Percentiles rank a stretch among this genome's conserved stretches.
Conservation (phyloP, 2,797 vertebrate species). For the Ambastaia sidthimunki region DNA sequence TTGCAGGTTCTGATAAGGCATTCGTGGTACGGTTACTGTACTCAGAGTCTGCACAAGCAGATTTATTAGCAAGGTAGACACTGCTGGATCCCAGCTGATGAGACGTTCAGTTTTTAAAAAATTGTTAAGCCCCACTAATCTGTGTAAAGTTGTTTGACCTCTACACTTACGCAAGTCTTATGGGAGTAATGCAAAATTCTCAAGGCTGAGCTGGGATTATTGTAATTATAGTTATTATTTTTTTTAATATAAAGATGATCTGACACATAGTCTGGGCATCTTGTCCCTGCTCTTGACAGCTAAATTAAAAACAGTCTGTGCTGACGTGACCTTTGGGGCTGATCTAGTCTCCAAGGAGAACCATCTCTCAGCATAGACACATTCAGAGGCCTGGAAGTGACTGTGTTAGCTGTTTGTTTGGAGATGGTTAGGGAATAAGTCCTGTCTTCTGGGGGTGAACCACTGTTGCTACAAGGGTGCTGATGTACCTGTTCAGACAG, state of each 20-base stretch:
- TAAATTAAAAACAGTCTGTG: conserved; percentile 75
- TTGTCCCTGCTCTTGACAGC: conserved; percentile 70
- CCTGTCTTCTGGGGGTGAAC: conserved; percentile 66
- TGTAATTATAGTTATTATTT: conserved; percentile 80
- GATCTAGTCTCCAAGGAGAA: conserved; percentile 61
- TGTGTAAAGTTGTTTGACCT: conserved; percentile 76
- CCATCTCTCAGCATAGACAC: conserved; percentile 51
- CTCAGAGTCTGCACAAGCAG: conserved; percentile 32
- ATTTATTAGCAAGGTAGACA: conserved; percentile 17
- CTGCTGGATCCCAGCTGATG: conserved; percentile 16
- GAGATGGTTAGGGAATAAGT: conserved; percentile 66
- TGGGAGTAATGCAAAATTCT: conserved; percentile 61
- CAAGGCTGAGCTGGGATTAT: conserved; percentile 74
- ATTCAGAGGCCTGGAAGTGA: conserved; percentile 15
- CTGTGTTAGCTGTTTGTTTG: conserved; percentile 63
- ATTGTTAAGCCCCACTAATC: conserved; percentile 71
- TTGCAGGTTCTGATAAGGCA: no score
- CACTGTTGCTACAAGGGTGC: conserved; percentile 75
- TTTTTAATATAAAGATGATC: conserved; percentile 69
- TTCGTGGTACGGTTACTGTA: conserved; percentile 23
- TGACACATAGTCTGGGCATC: conserved; percentile 56
- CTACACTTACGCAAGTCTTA: conserved; percentile 67
- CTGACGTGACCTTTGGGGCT: conserved; percentile 70
- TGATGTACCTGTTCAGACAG: conserved; percentile 79
- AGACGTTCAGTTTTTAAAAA: conserved; percentile 64